Evolutionary conservation across 2,888 invertebrate species (phyloP), one percentile per base, ranked within the genome.

Genomic region (Cancer borealis): DNA sequence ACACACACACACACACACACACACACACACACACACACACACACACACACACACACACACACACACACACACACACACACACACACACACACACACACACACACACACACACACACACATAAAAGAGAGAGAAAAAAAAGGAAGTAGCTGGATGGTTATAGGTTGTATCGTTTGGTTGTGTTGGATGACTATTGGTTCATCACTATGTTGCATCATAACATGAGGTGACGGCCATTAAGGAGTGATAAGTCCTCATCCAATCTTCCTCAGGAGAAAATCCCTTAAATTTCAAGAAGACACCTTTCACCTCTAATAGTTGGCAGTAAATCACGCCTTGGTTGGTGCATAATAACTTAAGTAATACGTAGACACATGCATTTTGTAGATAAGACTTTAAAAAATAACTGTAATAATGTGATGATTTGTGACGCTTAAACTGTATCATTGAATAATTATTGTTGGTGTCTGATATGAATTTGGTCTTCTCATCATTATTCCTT

Each of bases 71-170:
- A 66, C 66, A 21, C 66, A 66, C 14, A 66, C 66, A 66, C 14
- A 66, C 66, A 66, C 66, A 66, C 66, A 66, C 79, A 79, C 79
- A 79, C 79, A 26, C 79, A 26, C 79, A 79, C 79, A 26, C 79
- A 79, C 79, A 79, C 79, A 79, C 79, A 79, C 79, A 79, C 79
- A 79, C 79, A 79, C 79, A 26, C 79, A 26, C 79, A 26, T 30
- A 60, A 17, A 49, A 4, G 49, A 73, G 73, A 73, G 73, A 73
- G 73, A 73, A 26, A 73, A 26, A 73, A 26, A 73, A 39, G 2
- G 2, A 39, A 39, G 39, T 39, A 39, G 39, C 39, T 39, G 39
- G 39, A 39, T 39, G 39, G 39, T 39, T 39, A 39, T 39, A 39
- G 39, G 39, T 39, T 39, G 39, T 39, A 39, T 39, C 39, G 39